These are phyloP conservation scores for Drosophila bocki DNA, from an alignment of 1,140 invertebrate genomes.

Conservation along the genomic window DNA sequence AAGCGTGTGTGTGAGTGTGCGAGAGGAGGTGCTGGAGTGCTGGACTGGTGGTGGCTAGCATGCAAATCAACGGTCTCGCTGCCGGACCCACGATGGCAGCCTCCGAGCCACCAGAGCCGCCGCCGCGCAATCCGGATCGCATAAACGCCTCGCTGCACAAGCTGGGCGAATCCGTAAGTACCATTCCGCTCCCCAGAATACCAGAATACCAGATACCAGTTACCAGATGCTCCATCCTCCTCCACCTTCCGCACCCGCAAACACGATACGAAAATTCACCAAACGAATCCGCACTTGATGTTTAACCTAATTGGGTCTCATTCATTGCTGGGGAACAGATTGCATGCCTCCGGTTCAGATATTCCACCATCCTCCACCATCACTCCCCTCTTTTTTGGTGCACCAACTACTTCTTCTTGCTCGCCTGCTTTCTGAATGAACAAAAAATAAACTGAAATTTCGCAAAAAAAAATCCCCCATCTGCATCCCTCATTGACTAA, in stretches of 20 bases:
- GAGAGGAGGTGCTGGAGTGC: constrained; percentile 20
- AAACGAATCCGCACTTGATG: constrained; percentile 57
- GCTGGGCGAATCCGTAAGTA: constrained; percentile 84
- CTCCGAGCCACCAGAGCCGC: constrained; percentile 85
- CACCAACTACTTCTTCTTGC: constrained; percentile 29
- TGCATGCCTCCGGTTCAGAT: constrained; percentile 28
- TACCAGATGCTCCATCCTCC: constrained; percentile 8
- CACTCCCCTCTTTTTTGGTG: constrained; percentile 23
- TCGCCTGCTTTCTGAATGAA: constrained; percentile 8
- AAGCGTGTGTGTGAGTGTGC: constrained; percentile 19
- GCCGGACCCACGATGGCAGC: constrained; percentile 84
- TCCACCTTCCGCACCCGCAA: constrained; percentile 17
- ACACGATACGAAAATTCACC: constrained; percentile 35
- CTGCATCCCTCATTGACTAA: constrained; percentile 59
- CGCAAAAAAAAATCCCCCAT: constrained; percentile 13
- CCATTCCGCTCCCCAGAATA: constrained; percentile 31
- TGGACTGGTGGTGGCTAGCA: constrained; percentile 51
- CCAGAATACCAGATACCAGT: constrained; percentile 6
- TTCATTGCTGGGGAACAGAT: constrained; percentile 58
- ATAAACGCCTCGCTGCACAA: constrained; percentile 85
- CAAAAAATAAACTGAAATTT: constrained; percentile 26
- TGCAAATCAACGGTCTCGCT: constrained; percentile 84
- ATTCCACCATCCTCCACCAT: neutral
- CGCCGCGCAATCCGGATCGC: constrained; percentile 85
- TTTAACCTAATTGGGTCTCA: constrained; percentile 75